Base-by-base conservation (phyloP, 2,888 invertebrate genomes). In the Xestia sexstrigata region DNA sequence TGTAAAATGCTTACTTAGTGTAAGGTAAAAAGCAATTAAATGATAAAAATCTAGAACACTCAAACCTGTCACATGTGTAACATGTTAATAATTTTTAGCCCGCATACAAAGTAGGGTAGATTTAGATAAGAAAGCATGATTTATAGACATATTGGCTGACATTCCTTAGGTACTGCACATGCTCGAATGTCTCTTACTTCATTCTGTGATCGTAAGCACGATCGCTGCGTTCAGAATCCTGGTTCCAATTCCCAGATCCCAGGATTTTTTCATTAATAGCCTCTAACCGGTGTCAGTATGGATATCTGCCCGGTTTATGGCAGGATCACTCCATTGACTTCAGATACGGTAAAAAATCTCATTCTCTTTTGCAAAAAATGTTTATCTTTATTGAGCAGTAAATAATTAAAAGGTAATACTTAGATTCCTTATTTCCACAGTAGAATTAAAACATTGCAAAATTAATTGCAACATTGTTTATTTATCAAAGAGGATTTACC, bases 71-170 rank as follows among this genome's bases (percentile, higher is more conserved):
- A 58, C 30, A n/a, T n/a, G 30, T 67, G 20, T 60, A 45, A 52
- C 49, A 30, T 62, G 62, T 45, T 45, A 45, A 26, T 23, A 23
- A 66, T 58, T 65, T 65, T 47, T 35, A 45, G 35, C 79, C 60
- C 52, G 39, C 30, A 55, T 39, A 60, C 11, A 60, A 47, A 39
- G 23, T 52, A 39, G 7, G 23, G 2, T 62, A 67, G 42, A 79
- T 78, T 62, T 52, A 60, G 60, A 79, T 78, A 78, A 62, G 49
- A 58, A 39, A 35, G 1, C 39, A 67, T 62, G 72, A 72, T 78
- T 26, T 60, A 76, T 30, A 6, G 49, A 20, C 78, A 39, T 69
- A 47, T 30, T 52, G 23, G 4, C 52, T 52, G 15, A 66, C 42
- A 52, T 52, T 52, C 39, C 52, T 62, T n/a, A n/a, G n/a, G n/a